Evolutionary conservation across 2,888 invertebrate species (phyloP), one percentile per base, ranked within the genome.

Genomic region (Apamea anceps): DNA sequence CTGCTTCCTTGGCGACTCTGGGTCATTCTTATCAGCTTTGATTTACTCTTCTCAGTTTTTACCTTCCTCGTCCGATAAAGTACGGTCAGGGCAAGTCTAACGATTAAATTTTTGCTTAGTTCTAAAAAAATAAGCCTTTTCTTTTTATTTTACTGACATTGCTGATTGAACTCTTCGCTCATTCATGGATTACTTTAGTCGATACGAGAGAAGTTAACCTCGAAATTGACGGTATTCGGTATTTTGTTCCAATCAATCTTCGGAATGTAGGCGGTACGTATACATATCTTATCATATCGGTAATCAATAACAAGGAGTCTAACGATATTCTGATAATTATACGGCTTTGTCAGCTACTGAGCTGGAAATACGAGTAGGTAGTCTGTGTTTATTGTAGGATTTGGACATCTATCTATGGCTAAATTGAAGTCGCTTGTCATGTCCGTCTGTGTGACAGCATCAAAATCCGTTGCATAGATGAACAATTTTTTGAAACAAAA

Each of bases 191-290:
- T 48, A 37, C 28, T 13, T 2, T 63, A 42, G n/a, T 62, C 68
- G 45, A 70, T 48, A 48, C 70, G 13, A 32, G 21, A 32, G 13
- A 32, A 48, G 4, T 28, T 28, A 28, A 25, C 48, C 15, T 70
- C 15, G 5, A 51, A 28, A n/a, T 77, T 77, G 25, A 25, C 42
- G 5, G 28, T 51, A 51, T 70, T 67, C 32, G 21, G 12, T 71
- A 71, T 54, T 32, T 54, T 21, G 15, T 63, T 63, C 32, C 21
- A 63, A 63, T 78, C 21, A 78, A 66, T 15, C 21, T n/a, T n/a
- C n/a, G 10, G 12, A 6, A 42, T 32, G 15, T 51, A n/a, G n/a
- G 48, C 18, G n/a, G 25, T 25, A n/a, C 25, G 4, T n/a, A 62
- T 63, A 75, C 15, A n/a, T 75, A 65, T 54, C 0, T 28, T 42